These are phyloP conservation scores for Mormyrops attenuatus DNA, from an alignment of 2,797 vertebrate species.

Conservation along the genomic window DNA sequence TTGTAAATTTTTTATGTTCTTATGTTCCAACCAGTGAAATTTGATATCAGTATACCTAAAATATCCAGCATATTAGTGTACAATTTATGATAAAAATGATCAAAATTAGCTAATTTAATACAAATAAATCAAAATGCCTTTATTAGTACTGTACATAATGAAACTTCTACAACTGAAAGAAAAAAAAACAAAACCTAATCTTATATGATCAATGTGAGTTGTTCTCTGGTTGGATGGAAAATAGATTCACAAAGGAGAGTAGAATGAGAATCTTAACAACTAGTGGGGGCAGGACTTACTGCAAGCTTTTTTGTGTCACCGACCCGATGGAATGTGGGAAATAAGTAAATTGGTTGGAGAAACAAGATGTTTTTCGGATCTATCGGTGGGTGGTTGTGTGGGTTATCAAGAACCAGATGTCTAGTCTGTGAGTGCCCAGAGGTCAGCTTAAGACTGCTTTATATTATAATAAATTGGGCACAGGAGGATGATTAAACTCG, in stretches of 20 bases:
- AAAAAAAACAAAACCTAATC: background rate
- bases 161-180: background rate
- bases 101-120: background rate
- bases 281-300: background rate
- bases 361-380: background rate
- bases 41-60: background rate
- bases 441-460: background rate
- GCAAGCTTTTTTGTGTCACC: background rate
- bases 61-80: too few species aligned
- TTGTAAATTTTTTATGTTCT: too few species aligned
- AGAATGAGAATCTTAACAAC: background rate
- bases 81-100: background rate
- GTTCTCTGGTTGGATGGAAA: background rate
- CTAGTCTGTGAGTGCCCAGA: background rate
- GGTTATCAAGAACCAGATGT: background rate
- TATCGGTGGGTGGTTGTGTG: background rate
- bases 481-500: background rate
- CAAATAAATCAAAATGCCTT: background rate
- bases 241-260: background rate
- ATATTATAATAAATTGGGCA: background rate
- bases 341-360: background rate
- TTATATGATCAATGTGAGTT: too few species aligned
- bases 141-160: background rate
- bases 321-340: background rate
- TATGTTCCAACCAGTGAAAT: slow-evolving; percentile 4